These are phyloP conservation scores for Poecilia velifera DNA, from an alignment of 2,797 vertebrate species.

Conservation along the genomic window DNA sequence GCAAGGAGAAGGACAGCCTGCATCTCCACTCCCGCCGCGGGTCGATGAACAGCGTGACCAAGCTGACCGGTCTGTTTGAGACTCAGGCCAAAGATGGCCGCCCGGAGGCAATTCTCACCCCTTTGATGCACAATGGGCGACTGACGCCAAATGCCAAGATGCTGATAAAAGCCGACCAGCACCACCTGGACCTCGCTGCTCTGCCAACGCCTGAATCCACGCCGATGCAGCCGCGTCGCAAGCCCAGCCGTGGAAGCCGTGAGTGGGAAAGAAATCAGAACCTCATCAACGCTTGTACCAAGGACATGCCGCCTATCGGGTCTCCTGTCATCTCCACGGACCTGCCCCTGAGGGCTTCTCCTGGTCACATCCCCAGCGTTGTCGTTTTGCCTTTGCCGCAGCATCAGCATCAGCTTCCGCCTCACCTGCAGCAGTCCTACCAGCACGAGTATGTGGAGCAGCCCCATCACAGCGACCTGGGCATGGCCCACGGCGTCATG, in stretches of 20 bases:
- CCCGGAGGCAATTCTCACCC: constrained; percentile 93
- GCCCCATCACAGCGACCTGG: constrained; percentile 88
- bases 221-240: constrained; percentile 94
- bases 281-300: constrained; percentile 96
- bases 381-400: constrained; percentile 91
- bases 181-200: constrained; percentile 93
- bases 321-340: constrained; percentile 94
- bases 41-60: constrained; percentile 98
- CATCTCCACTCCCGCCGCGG: constrained; percentile 88
- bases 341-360: constrained; percentile 91
- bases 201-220: constrained; percentile 97
- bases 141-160: constrained; percentile 89
- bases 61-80: constrained; percentile 95
- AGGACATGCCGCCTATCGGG: constrained; percentile 91
- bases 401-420: constrained; percentile 84
- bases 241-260: constrained; percentile 91
- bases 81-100: constrained; percentile 93
- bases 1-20: constrained; percentile 90
- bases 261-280: constrained; percentile 99
- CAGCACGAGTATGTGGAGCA: constrained; percentile 98
- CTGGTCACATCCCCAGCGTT: constrained; percentile 95
- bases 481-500: constrained; percentile 80
- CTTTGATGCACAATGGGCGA: constrained; percentile 96
- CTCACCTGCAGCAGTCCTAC: constrained; percentile 88
- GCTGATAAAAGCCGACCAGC: constrained; percentile 96